Evolutionary conservation across 2,888 invertebrate species (phyloP).

Genomic region (Rhorus exstirpatorius): DNA sequence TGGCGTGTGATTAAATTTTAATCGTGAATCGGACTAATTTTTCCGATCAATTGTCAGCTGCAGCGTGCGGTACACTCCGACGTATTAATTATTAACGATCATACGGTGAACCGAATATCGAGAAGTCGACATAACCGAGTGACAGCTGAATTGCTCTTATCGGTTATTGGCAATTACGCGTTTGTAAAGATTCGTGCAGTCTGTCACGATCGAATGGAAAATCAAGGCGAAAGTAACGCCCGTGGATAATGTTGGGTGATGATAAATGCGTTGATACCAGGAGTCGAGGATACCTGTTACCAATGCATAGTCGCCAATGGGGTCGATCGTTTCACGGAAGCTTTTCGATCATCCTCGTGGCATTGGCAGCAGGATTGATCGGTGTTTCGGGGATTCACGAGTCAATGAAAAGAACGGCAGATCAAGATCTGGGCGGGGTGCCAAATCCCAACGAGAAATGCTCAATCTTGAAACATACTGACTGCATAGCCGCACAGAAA

Average conservation of each 20-base stretch:
- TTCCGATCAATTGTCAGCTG: slow-evolving; percentile 4
- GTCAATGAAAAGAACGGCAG: neutral
- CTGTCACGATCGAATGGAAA: neutral
- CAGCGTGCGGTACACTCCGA: neutral
- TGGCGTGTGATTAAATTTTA: slow-evolving; percentile 13
- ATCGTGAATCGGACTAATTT: neutral
- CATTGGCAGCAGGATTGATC: slow-evolving; percentile 1
- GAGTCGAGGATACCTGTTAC: slow-evolving; percentile 3
- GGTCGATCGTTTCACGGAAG: neutral
- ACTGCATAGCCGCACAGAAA: neutral
- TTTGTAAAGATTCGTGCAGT: neutral
- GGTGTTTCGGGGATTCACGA: slow-evolving; percentile 8
- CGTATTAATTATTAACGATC: slow-evolving; percentile 22
- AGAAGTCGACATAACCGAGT: neutral
- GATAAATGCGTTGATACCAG: slow-evolving; percentile 22
- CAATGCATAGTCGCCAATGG: slow-evolving; percentile 16
- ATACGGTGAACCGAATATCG: neutral
- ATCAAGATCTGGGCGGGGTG: neutral
- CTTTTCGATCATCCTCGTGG: slow-evolving; percentile 12
- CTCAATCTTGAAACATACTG: neutral
- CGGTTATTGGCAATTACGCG: slow-evolving; percentile 16
- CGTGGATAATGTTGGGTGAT: neutral
- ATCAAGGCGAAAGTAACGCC: slow-evolving; percentile 7
- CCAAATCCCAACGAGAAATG: neutral
- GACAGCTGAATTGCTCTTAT: neutral